Evolutionary conservation across 2,888 invertebrate genomes (phyloP), one percentile per base, ranked within the genome.

Genomic region (Drosophila austrosaltans): DNA sequence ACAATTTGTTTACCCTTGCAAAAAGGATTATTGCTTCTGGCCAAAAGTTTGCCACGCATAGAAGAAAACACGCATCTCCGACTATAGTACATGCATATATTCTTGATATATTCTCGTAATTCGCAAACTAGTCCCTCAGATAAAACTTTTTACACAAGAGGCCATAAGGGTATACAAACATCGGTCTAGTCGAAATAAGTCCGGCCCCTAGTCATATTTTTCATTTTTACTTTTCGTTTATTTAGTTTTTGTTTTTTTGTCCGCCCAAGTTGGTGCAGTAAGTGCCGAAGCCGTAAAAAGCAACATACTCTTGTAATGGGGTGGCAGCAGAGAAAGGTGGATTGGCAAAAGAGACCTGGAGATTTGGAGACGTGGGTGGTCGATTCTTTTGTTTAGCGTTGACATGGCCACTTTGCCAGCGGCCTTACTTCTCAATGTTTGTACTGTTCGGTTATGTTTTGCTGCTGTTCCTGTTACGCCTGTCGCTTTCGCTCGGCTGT

Each of bases 351-450:
- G 62, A 53, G 20, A 7, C 30, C 42, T 61, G 25, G 7, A 20
- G 53, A 28, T 63, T 58, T 28, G 63, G 62, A 59, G 36, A 20
- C n/a, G 54, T 65, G 64, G 53, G 69, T 71, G 79, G 68, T 69
- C 74, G 75, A 76, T 67, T 81, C 90, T 85, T 91, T 90, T 90
- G 91, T 90, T 89, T 80, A 77, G 81, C 83, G 83, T 87, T 87
- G 88, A 90, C 90, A 90, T 90, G 91, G 90, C 82, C 87, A 90
- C 91, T 90, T 90, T 86, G 91, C 90, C 90, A 78, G 77, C 74
- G 83, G 89, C 77, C 74, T 79, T 82, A 77, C 83, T 74, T 79
- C 75, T 72, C 79, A 77, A 83, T 82, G 87, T 77, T 80, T 81
- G 75, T 78, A 76, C 72, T 70, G 75, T 70, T 71, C 48, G 59